phyloP scores from a whole-genome alignment of 2,113 vertebrate genomes.

The Daboia siamensis region DNA sequence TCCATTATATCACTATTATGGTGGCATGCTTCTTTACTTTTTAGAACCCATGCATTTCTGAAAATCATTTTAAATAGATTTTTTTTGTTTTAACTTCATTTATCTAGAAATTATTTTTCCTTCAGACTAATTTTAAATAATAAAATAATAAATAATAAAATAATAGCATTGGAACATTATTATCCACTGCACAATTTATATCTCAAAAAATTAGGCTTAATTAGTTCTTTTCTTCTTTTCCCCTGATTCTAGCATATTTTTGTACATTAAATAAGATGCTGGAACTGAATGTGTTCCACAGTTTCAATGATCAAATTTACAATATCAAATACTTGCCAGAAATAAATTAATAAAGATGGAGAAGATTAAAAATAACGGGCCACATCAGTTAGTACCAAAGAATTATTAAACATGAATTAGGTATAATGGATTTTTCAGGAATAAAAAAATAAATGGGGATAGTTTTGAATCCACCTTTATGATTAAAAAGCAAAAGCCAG shows the following conservation, averaged over 20 bases:
- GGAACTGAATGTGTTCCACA: not conserved
- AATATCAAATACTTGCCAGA: not conserved
- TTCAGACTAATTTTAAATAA: not conserved
- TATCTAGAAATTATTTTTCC: not conserved
- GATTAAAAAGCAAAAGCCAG: not conserved
- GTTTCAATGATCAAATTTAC: not conserved
- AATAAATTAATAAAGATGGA: not conserved
- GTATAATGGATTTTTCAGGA: not conserved
- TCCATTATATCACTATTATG: not conserved
- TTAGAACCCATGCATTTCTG: not conserved
- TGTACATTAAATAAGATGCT: not conserved
- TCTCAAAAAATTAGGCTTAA: not conserved
- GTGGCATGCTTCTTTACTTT: not conserved
- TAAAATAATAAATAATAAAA: not conserved
- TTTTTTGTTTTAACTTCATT: not conserved
- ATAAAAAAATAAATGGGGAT: not conserved
- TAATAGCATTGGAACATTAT: not conserved
- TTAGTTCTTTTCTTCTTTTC: not conserved
- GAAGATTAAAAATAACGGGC: not conserved
- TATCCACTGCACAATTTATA: not conserved
- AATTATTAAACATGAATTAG: not conserved
- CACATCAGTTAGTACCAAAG: not conserved
- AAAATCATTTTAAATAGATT: not conserved
- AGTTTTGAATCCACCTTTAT: not conserved
- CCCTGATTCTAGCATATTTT: not conserved